Base-by-base conservation (phyloP, 2,888 invertebrate species). In the Patella pellucida region DNA sequence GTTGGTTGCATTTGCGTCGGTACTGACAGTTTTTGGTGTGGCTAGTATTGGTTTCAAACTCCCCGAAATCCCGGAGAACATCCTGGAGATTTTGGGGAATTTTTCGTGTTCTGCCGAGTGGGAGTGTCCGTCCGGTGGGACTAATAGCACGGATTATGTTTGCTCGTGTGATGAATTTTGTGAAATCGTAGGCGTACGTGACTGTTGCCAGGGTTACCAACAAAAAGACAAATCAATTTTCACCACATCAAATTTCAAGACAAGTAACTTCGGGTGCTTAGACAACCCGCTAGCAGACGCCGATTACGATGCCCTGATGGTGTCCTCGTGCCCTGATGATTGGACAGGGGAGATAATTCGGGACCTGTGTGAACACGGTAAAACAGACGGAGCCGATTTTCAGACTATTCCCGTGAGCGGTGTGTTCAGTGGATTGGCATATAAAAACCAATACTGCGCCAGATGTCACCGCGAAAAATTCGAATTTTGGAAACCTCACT, bases 391-490 rank as follows among this genome's bases (percentile, higher is more conserved):
- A 19, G 62, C n/a, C 23, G 62, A 62, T 19, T 62, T 62, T 62
- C 62, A 62, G n/a, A 62, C 62, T 11, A 62, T 84, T 31, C 84
- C 84, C 3, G 86, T 86, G 56, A 76, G 78, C 14, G 82, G 83
- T 3, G 56, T 50, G 11, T n/a, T 31, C 5, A 52, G 76, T 72
- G 70, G 80, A 5, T 54, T 83, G 11, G 73, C 83, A 15, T 85
- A 78, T 71, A 82, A 75, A 54, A 85, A 85, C 69, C 75, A 80
- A 72, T 84, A 81, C 71, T 84, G 84, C 56, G 82, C 82, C 7
- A 73, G 76, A 12, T 84, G 84, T 70, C 81, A 83, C 56, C 23
- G 19, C 19, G 62, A 62, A 19, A 9, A 9, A 62, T 62, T 23
- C 19, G 3, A 62, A 15, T 62, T 62, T 23, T 62, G 62, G 62